Conservation (phyloP, 2,888 invertebrate genomes). For the Oligia fasciuncula region DNA sequence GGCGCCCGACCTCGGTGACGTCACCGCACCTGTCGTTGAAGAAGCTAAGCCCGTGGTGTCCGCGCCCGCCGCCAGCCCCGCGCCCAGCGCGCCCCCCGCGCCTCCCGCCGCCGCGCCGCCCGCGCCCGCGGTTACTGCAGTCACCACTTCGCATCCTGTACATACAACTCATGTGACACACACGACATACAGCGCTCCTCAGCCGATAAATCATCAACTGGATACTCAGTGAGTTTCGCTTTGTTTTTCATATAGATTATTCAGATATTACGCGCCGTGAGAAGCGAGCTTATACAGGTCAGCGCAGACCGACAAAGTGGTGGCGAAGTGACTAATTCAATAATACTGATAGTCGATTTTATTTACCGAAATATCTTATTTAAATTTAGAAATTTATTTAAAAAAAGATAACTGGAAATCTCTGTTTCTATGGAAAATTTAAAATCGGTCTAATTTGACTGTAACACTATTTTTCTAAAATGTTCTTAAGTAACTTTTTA, state of each 20-base stretch:
- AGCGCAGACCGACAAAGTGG: no score
- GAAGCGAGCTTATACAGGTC: not conserved
- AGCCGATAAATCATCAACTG: slow-evolving; percentile 44
- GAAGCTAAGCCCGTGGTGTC: slow-evolving; percentile 31
- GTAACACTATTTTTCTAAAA: no score
- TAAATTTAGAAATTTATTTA: no score
- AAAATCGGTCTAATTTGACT: no score
- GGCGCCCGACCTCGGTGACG: slow-evolving; percentile 86
- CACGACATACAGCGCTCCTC: slow-evolving; percentile 27
- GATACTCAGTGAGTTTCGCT: slow-evolving; percentile 63
- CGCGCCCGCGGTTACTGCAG: slow-evolving; percentile 58
- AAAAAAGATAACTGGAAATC: no score
- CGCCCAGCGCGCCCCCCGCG: slow-evolving; percentile 26
- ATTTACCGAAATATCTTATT: no score
- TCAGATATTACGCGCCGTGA: not conserved
- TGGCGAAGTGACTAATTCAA: no score
- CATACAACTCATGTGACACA: slow-evolving; percentile 35
- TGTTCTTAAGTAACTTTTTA: no score
- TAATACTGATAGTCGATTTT: no score
- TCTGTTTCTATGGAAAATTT: no score
- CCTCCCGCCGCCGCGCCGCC: slow-evolving; percentile 53
- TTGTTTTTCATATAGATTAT: not conserved
- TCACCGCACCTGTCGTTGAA: slow-evolving; percentile 73
- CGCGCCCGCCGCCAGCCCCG: slow-evolving; percentile 32
- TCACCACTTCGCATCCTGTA: slow-evolving; percentile 30